Conservation (phyloP, 2,113 vertebrate species). For the Cavia porcellus region DNA sequence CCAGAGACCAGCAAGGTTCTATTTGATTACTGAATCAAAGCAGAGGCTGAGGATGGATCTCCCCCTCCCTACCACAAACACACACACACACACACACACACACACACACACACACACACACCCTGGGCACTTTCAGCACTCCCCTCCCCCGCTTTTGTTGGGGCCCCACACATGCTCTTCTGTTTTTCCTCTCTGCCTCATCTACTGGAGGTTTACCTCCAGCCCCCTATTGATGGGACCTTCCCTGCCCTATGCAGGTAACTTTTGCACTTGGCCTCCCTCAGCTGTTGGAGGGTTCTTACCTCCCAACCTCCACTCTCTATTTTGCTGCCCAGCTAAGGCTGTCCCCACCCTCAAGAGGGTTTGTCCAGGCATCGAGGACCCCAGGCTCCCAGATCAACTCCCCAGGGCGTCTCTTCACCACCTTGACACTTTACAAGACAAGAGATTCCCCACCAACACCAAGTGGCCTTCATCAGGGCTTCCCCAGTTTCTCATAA, state of each 20-base stretch:
- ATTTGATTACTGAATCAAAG: no score
- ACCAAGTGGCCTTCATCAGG: neutral
- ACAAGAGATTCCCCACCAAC: fast-evolving
- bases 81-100: neutral
- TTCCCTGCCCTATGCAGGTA: fast-evolving
- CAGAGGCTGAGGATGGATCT: neutral
- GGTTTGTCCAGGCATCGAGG: neutral
- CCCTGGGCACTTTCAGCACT: neutral
- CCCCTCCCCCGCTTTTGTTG: neutral
- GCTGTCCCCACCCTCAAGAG: neutral
- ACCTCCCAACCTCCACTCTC: neutral
- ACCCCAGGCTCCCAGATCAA: neutral
- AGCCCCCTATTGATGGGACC: neutral
- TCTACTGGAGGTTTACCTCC: neutral
- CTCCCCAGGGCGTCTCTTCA: neutral
- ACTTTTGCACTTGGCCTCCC: neutral
- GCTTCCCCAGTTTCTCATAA: neutral
- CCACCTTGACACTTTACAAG: fast-evolving
- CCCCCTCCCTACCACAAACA: no score
- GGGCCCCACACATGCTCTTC: neutral
- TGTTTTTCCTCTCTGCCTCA: neutral
- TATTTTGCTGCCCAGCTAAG: neutral
- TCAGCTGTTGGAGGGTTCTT: fast-evolving
- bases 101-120: no score
- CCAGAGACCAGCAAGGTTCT: neutral